Evolutionary conservation across 2,888 invertebrate genomes (phyloP), one percentile per base, ranked within the genome.

Genomic region (Hydriomena furcata): DNA sequence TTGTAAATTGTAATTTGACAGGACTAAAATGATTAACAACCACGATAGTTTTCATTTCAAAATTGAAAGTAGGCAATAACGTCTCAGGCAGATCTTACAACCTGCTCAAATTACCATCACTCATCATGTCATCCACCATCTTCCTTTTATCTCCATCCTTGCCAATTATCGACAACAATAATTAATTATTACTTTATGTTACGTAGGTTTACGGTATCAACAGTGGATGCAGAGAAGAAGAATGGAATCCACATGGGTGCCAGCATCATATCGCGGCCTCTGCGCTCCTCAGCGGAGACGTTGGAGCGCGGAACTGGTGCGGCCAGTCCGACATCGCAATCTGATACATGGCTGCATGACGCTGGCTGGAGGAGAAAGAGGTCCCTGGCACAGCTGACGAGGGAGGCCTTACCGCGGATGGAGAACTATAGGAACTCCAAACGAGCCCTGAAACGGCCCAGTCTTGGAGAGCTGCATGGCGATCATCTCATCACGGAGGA

Each of bases 371-470:
- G 85, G 21, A 72, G 93, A 52, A 92, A 92, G 64, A 78, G 91
- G 13, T 93, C 93, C 1, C 73, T 94, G 61, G 93, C 93, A 1
- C 94, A 94, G 65, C 85, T 95, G 47, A 94, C 95, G 0, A 92
- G 94, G 63, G 97, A 97, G 78, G 94, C 95, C 1, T 76, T 97
- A 25, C 97, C 97, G 0, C 90, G 96, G 47, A 91, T 95, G 82
- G 96, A 96, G 73, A 95, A 96, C 77, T 97, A 97, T 74, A 92
- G 95, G 71, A 94, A 94, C 75, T 94, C 95, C 0, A 93, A 94
- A 68, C 91, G 95, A 61, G 94, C 95, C 0, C 81, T 93, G 41
- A 96, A 96, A 75, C 91, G 97, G 57, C 97, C 97, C 0, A 96
- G 96, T 13, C 90, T 97, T 47, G 96, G 96, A 11, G 96, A 96